Percentiles rank a stretch among this genome's conserved stretches.
Conservation (phyloP, 2,797 vertebrate species). For the Odontamblyopus lacepedii region DNA sequence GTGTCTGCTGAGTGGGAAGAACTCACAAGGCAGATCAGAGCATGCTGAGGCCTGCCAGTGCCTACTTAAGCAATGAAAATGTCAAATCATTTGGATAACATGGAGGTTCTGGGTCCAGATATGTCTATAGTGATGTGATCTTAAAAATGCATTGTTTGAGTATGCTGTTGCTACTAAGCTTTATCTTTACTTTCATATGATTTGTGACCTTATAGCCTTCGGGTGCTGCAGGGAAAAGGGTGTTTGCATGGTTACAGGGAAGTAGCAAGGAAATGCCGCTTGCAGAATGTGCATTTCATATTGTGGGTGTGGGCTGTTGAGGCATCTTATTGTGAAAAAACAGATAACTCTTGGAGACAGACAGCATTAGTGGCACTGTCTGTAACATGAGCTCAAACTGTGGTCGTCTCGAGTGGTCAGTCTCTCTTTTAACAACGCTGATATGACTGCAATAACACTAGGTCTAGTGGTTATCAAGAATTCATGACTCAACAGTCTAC, state of each 20-base stretch:
- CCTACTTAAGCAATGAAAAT: slow-evolving; percentile 19
- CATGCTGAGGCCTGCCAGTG: slow-evolving; percentile 66
- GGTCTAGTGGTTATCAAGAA: slow-evolving; percentile 33
- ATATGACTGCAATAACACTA: slow-evolving; percentile 36
- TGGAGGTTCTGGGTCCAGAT: slow-evolving; percentile 7
- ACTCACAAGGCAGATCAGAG: slow-evolving; percentile 28
- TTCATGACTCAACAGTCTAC: slow-evolving; percentile 64
- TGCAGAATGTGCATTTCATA: slow-evolving; percentile 14
- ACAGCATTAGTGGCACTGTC: slow-evolving; percentile 6
- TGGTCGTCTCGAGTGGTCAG: slow-evolving; percentile 17
- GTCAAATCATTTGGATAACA: neutral
- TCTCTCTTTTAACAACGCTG: slow-evolving; percentile 25
- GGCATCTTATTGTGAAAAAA: slow-evolving; percentile 41
- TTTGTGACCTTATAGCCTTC: slow-evolving; percentile 41
- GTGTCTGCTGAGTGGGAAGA: slow-evolving; percentile 42
- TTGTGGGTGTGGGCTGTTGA: slow-evolving; percentile 22
- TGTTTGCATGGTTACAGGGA: slow-evolving; percentile 47
- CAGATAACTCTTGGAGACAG: slow-evolving; percentile 9
- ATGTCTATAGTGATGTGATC: neutral
- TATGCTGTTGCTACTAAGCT: slow-evolving; percentile 8
- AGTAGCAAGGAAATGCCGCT: slow-evolving; percentile 30
- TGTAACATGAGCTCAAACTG: slow-evolving; percentile 13
- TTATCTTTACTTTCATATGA: slow-evolving; percentile 14
- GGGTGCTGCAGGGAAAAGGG: slow-evolving; percentile 11
- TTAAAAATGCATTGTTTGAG: slow-evolving; percentile 5